These are phyloP conservation scores for Pelmatolapia mariae DNA, from an alignment of 2,113 vertebrate genomes.

Conservation along the genomic window DNA sequence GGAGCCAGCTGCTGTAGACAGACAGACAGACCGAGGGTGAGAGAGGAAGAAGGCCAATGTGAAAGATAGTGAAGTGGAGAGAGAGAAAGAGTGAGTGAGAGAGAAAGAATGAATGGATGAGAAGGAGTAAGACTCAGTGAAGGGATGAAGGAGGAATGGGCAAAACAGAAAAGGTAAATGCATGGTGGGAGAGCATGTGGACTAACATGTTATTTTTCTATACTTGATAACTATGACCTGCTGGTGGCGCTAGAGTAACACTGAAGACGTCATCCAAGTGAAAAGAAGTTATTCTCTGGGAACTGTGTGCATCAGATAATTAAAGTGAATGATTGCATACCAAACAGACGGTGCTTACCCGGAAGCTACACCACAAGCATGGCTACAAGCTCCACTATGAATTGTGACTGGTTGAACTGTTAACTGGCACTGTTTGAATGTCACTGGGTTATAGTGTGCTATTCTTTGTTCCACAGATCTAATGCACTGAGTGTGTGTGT, in stretches of 20 bases:
- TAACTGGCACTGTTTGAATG: not conserved
- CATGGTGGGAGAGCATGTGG: conserved; percentile 34
- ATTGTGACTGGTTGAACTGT: not conserved
- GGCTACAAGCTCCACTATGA: not conserved
- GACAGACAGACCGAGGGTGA: conserved; percentile 12
- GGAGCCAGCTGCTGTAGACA: conserved; percentile 60
- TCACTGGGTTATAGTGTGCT: not conserved
- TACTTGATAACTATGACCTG: not conserved
- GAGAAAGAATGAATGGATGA: not conserved
- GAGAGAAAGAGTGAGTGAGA: not conserved
- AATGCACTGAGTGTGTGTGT: not conserved
- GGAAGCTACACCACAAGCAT: not conserved
- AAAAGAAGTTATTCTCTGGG: not conserved
- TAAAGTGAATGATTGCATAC: not conserved
- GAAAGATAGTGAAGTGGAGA: not conserved
- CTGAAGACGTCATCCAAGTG: not conserved
- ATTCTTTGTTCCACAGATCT: not conserved
- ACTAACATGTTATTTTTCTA: not conserved
- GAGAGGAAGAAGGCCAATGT: not conserved
- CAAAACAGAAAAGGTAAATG: conserved; percentile 46
- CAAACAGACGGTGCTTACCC: not conserved
- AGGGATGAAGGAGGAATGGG: not conserved
- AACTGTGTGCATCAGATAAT: not conserved
- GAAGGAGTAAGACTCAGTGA: not conserved
- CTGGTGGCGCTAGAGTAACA: not conserved